These are phyloP conservation scores for Morinoia aosen DNA, from an alignment of 2,888 invertebrate genomes.

Conservation along the genomic window DNA sequence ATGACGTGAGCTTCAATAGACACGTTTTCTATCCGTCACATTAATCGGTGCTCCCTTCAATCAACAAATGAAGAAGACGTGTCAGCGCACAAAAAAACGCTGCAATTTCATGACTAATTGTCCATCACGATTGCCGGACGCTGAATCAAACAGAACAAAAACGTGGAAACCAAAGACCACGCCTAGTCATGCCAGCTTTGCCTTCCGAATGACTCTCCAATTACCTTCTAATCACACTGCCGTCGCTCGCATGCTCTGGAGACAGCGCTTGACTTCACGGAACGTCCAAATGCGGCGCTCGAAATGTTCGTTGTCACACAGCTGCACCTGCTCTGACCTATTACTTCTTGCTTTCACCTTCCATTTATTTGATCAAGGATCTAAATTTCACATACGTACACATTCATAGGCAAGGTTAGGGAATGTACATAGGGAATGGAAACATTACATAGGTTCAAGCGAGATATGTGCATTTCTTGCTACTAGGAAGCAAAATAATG, in stretches of 20 bases:
- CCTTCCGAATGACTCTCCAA: slow-evolving; percentile 13
- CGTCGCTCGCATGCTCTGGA: no score
- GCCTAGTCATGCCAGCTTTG: slow-evolving; percentile 26
- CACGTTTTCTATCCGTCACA: not conserved
- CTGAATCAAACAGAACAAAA: not conserved
- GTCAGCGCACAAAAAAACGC: not conserved
- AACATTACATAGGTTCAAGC: no score
- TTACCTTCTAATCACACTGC: slow-evolving; percentile 9
- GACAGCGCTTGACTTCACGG: not conserved
- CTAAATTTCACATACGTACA: no score
- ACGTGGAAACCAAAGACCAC: not conserved
- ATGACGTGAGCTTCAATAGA: not conserved
- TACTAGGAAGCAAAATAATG: no score
- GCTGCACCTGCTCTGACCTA: no score
- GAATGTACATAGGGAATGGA: no score
- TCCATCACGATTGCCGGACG: not conserved
- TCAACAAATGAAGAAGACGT: not conserved
- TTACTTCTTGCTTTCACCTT: no score
- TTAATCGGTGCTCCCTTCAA: not conserved
- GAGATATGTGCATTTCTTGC: no score
- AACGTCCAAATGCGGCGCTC: not conserved
- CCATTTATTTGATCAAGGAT: no score
- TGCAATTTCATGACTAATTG: not conserved
- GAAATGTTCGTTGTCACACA: not conserved
- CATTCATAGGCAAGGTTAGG: no score